Evolutionary conservation across 1,140 invertebrate genomes (phyloP), one percentile per base, ranked within the genome.

Genomic region (Chrysopa pallens): DNA sequence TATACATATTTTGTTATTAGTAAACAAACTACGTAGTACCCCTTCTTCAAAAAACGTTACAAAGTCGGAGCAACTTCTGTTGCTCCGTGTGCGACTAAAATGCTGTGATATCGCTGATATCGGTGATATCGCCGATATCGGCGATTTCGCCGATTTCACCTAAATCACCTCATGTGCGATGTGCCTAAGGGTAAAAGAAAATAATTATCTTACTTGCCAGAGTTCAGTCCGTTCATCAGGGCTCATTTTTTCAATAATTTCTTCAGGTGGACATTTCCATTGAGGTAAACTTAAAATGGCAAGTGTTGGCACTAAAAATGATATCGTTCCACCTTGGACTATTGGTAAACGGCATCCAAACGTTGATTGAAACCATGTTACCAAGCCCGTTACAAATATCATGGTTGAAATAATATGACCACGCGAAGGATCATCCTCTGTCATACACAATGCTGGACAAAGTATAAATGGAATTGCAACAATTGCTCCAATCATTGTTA

Each of bases 401-500:
- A 88, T 85, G 0, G 86, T 89, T 0, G 80, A 84, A 44, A 90
- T 84, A 15, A 93, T 79, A 51, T 86, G 72, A 46, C 74, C 81
- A 37, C 76, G 66, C n/a, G 78, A 73, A 0, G 83, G 80, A 59
- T 86, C 80, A 35, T 78, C 72, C 44, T 82, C 76, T 1, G 67
- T 68, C 73, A 93, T 87, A 57, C 87, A 91, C 2, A 91, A 63
- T 0, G 78, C 74, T 2, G 80, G 80, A 11, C 80, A 80, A 33
- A 91, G 57, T 36, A 92, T 78, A 48, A 89, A 84, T 0, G 86
- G 85, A 44, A 86, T 84, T 1, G 83, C 76, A 0, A 90, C 79
- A 27, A 86, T 87, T 0, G 80, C 81, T 0, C 84, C 84, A 31
- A 90, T 84, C 81, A 89, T 86, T 0, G 84, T 86, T 42, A 90